These are phyloP conservation scores for Toxotes lorentzi DNA, from an alignment of 2,797 vertebrate genomes.

Conservation along the genomic window DNA sequence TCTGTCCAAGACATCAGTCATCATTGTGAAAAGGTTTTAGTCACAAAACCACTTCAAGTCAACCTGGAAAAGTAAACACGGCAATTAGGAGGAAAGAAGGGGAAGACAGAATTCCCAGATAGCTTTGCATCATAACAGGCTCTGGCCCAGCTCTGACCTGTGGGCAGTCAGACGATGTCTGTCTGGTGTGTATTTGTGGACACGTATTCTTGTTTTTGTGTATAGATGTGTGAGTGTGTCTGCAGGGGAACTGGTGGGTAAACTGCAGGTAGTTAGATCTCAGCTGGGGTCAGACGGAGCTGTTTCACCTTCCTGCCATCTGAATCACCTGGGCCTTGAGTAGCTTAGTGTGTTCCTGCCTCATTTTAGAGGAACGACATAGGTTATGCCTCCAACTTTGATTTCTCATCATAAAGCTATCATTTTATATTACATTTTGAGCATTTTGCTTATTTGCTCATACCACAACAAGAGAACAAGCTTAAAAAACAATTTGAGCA, in stretches of 20 bases:
- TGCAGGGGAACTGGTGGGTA: conserved; percentile 31
- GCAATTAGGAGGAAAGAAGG: conserved; percentile 31
- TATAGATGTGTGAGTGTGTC: conserved; percentile 7
- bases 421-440: neutral
- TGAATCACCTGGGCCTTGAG: conserved; percentile 12
- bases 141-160: conserved; percentile 52
- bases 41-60: conserved; percentile 46
- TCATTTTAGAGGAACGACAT: neutral
- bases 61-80: conserved; percentile 73
- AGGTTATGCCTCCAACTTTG: neutral
- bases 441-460: neutral
- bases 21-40: conserved; percentile 51
- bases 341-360: neutral
- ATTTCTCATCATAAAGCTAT: too few relatives aligned
- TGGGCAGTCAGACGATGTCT: conserved; percentile 24
- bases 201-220: conserved; percentile 29
- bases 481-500: neutral
- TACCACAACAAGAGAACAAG: neutral
- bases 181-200: conserved; percentile 41
- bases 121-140: conserved; percentile 63
- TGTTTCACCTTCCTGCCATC: conserved; percentile 8
- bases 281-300: neutral
- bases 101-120: conserved; percentile 66
- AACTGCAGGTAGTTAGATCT: conserved; percentile 18
- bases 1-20: conserved; percentile 55